Conservation (phyloP, 1,140 invertebrate genomes). For the Drosophila nikananu region DNA sequence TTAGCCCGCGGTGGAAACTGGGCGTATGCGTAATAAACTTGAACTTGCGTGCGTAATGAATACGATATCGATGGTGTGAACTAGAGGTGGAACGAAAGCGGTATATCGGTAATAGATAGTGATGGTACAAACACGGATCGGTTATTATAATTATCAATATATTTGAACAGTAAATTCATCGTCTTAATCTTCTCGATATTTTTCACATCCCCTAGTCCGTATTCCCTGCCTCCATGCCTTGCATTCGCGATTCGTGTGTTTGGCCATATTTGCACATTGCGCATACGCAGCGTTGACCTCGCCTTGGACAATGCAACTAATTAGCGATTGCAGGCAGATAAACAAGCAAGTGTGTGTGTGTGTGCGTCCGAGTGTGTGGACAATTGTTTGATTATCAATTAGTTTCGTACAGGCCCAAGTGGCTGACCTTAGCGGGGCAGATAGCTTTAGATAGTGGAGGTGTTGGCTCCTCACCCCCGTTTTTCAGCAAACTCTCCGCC, state of each 20-base stretch:
- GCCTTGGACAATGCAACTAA: conserved; percentile 59
- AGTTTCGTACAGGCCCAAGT: conserved; percentile 49
- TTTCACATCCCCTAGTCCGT: conserved; percentile 1
- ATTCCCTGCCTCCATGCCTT: conserved; percentile 41
- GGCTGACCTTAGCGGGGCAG: conserved; percentile 43
- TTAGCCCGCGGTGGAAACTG: conserved; percentile 4
- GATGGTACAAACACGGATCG: neutral
- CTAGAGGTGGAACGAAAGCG: conserved; percentile 2
- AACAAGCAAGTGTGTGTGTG: conserved; percentile 23
- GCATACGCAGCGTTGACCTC: conserved; percentile 72
- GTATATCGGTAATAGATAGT: neutral
- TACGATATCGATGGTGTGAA: conserved; percentile 14
- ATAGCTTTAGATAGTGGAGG: conserved; percentile 41
- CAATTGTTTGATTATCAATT: conserved; percentile 79
- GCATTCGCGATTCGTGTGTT: conserved; percentile 32
- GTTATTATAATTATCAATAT: neutral
- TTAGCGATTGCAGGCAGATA: conserved; percentile 57
- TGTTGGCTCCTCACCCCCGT: conserved; percentile 4
- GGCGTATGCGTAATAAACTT: conserved; percentile 73
- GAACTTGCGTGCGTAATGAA: conserved; percentile 54
- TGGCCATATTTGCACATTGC: conserved; percentile 73
- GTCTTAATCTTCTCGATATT: too few relatives aligned
- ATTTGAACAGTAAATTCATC: neutral
- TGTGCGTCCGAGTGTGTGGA: conserved; percentile 7
- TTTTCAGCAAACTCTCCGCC: conserved; percentile 7